Percentiles rank a stretch among this genome's conserved stretches.
Evolutionary conservation across 2,797 vertebrate species (phyloP).

Genomic region (Hydrocynus forskahlii): DNA sequence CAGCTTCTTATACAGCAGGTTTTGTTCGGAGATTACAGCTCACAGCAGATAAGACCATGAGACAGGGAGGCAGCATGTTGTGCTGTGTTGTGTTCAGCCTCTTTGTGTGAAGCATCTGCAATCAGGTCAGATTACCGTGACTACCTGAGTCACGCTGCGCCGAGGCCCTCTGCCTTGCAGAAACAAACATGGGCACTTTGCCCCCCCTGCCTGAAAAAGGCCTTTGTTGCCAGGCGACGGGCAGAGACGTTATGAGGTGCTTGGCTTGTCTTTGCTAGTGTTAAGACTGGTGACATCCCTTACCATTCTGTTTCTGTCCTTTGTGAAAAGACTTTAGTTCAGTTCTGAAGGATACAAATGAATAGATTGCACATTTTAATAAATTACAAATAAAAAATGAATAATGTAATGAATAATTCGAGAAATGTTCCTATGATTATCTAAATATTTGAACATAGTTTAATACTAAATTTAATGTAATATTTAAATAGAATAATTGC

Average conservation of each 20-base stretch:
- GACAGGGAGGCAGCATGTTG: not conserved
- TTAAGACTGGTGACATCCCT: too few species aligned
- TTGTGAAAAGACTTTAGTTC: too few species aligned
- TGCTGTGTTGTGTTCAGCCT: constrained; percentile 1
- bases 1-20: constrained; percentile 53
- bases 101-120: constrained; percentile 40
- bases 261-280: constrained; percentile 6
- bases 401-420: too few species aligned
- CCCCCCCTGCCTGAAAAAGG: constrained; percentile 57
- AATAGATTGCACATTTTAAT: too few species aligned
- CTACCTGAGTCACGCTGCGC: constrained; percentile 68
- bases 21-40: constrained; percentile 56
- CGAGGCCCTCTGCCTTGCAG: constrained; percentile 45
- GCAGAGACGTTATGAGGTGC: constrained; percentile 58
- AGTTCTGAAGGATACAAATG: too few species aligned
- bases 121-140: constrained; percentile 59
- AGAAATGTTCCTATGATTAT: too few species aligned
- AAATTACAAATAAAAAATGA: too few species aligned
- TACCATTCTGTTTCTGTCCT: too few species aligned
- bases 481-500: too few species aligned
- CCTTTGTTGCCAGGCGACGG: constrained; percentile 66
- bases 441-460: too few species aligned
- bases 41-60: constrained; percentile 53
- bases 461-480: too few species aligned
- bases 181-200: constrained; percentile 53